A percentile compares a stretch with the other conserved stretches of the same genome.
phyloP scores from a whole-genome alignment of 2,797 vertebrate genomes.

The Circus cinereus region DNA sequence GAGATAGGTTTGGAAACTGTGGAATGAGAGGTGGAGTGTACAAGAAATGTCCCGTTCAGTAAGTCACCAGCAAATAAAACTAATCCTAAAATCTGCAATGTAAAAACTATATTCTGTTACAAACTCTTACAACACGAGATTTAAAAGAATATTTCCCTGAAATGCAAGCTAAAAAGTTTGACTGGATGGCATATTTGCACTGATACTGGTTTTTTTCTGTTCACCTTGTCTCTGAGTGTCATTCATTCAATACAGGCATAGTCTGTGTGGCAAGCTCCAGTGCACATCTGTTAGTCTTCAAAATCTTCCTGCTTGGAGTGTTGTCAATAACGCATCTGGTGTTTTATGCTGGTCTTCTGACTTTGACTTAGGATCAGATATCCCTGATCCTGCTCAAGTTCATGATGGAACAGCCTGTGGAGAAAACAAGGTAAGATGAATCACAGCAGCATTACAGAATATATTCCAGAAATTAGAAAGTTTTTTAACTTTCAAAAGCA shows the following conservation, averaged over 20 bases:
- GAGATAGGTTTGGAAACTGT: conserved; percentile 85
- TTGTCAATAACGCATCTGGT: neutral
- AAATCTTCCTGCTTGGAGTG: conserved; percentile 51
- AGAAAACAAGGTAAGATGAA: conserved; percentile 76
- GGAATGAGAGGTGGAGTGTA: conserved; percentile 56
- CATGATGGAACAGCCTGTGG: conserved; percentile 82
- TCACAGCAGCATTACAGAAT: neutral
- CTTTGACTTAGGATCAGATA: conserved; percentile 83
- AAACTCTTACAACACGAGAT: neutral
- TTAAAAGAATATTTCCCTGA: neutral
- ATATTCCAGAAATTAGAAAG: neutral
- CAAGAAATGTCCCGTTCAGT: conserved; percentile 77
- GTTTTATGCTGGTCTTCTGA: conserved; percentile 79
- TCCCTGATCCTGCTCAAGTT: conserved; percentile 86
- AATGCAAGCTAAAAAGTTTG: neutral
- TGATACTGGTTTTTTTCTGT: neutral
- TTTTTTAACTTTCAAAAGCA: neutral
- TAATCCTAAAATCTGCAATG: neutral
- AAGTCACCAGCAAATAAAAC: conserved; percentile 66
- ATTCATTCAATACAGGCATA: conserved; percentile 70
- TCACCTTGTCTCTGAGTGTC: neutral
- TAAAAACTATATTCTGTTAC: neutral
- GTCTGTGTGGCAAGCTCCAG: conserved; percentile 88
- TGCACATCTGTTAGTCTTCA: conserved; percentile 77
- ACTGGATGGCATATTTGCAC: neutral